phyloP scores from a whole-genome alignment of 1,140 invertebrate genomes.

The Lineus longissimus region DNA sequence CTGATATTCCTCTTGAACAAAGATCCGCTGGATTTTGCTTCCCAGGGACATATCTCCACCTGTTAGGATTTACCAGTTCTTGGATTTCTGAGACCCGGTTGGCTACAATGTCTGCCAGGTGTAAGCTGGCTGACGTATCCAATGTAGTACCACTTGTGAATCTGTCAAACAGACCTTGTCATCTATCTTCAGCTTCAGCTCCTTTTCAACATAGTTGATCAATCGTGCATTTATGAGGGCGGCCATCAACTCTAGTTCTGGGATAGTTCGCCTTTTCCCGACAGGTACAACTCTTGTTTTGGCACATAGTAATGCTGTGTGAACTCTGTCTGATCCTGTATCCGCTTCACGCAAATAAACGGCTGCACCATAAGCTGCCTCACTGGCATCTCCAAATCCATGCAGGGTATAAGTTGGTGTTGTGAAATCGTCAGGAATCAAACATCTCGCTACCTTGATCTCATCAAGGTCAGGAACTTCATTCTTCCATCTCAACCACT shows the following conservation, averaged over 20 bases:
- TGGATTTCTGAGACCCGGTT: slow-evolving; percentile 2
- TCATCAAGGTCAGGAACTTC: background rate
- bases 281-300: background rate
- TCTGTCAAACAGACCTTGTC: background rate
- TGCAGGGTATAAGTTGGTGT: background rate
- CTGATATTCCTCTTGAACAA: background rate
- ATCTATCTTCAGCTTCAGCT: background rate
- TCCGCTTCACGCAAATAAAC: background rate
- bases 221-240: background rate
- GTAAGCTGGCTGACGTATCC: background rate
- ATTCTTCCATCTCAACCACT: background rate
- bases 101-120: background rate
- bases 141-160: background rate
- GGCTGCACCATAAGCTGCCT: background rate
- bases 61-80: background rate
- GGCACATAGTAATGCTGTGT: background rate
- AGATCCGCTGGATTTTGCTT: background rate
- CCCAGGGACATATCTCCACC: background rate
- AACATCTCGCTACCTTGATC: slow-evolving; percentile 2
- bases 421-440: background rate
- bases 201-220: background rate
- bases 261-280: background rate
- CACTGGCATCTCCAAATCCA: background rate
- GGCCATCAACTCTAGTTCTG: slow-evolving; percentile 3
- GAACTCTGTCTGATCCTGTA: background rate